Conservation (phyloP, 2,113 vertebrate genomes). For the Peromyscus californicus region DNA sequence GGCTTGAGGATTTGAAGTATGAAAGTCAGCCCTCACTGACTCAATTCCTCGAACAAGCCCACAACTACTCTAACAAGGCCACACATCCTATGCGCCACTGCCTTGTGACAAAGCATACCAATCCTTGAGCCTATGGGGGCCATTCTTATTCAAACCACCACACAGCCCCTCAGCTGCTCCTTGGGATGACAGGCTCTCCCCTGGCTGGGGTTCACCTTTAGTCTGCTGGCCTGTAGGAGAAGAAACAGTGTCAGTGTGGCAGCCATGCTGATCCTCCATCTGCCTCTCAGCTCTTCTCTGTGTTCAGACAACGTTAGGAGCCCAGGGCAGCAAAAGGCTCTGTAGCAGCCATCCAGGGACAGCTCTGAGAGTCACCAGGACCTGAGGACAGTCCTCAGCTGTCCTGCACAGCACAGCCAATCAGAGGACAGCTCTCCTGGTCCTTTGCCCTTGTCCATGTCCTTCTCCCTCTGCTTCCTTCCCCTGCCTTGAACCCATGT, state of each 20-base stretch:
- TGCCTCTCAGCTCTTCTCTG: background rate
- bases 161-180: fast-evolving
- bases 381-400: background rate
- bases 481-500: background rate
- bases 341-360: background rate
- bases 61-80: no score
- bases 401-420: background rate
- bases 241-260: background rate
- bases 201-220: background rate
- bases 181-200: background rate
- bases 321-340: background rate
- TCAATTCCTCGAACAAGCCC: no score
- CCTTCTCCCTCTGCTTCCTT: no score
- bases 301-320: background rate
- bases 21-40: no score
- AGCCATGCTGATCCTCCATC: background rate
- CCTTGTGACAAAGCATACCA: no score
- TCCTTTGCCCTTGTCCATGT: background rate
- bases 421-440: background rate
- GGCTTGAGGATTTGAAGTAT: no score
- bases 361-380: background rate
- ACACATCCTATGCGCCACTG: no score
- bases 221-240: constrained; percentile 28
- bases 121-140: no score
- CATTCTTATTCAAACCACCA: no score